Base-by-base conservation (phyloP, 2,113 vertebrate species). In the Pyrgilauda ruficollis region DNA sequence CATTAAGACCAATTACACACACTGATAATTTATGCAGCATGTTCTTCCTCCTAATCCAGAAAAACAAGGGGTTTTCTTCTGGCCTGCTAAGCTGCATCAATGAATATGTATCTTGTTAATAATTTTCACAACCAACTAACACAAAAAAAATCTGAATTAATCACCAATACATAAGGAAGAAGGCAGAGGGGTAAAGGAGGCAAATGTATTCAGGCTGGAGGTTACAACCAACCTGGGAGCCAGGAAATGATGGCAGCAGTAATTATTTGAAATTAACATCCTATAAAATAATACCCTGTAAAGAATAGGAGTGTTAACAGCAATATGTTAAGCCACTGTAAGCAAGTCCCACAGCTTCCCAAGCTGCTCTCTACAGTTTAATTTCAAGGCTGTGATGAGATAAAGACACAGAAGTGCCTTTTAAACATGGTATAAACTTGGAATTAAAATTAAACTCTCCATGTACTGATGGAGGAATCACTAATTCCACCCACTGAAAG, bases 1-100 rank as follows among this genome's bases (percentile, higher is more conserved):
- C 84, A 93, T 91, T 96, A 88, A 83, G 43, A 70, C 44, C 68
- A 96, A 92, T 96, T 94, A 86, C 4, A 59, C 35, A 91, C 26
- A 41, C 63, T 77, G 91, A 53, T 82, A 91, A 96, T 93, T 93
- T 52, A 87, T 67, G 79, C 75, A 95, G 88, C 59, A 72, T 6
- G 58, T 55, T 88, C 82, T 35, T 76, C 43, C 61, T 44, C 44
- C 68, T 93, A 77, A 93, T 75, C 72, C 64, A 72, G 9, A 49
- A 80, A 84, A 96, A 92, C 24, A 63, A 93, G 83, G 46, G 24
- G 5, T 44, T 84, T 81, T 88, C 72, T 86, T 24, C 75, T 31
- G 37, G 39, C 39, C 75, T 47, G 24, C 46, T 73, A 81, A 68
- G 52, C n/a, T 93, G 59, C 79, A 80, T 59, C 52, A 77, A 93